A percentile compares a stretch with the other conserved stretches of the same genome.
phyloP scores from a whole-genome alignment of 2,113 vertebrate genomes.

The Gymnobelideus leadbeateri region DNA sequence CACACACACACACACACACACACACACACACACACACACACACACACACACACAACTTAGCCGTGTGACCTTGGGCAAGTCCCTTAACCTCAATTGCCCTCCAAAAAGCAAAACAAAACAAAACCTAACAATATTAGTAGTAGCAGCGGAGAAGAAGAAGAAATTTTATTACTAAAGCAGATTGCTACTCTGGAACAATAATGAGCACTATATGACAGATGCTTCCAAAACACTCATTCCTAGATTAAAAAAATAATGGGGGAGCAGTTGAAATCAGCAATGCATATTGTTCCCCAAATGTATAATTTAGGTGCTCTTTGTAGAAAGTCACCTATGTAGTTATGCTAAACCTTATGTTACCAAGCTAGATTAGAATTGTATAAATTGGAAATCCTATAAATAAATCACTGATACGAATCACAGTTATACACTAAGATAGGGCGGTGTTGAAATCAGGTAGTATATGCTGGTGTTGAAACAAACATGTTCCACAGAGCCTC shows the following conservation, averaged over 20 bases:
- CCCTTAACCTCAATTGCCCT: too few species aligned
- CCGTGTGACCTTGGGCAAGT: too few species aligned
- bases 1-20: too few species aligned
- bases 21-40: too few species aligned
- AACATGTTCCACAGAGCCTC: too few species aligned
- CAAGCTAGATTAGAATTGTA: background rate
- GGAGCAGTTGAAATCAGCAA: background rate
- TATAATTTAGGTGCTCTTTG: background rate
- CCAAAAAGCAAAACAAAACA: too few species aligned
- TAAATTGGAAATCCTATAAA: background rate
- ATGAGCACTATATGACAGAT: background rate
- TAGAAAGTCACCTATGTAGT: background rate
- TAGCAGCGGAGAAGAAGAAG: too few species aligned
- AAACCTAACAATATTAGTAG: too few species aligned
- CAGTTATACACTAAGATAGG: background rate
- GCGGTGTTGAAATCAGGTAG: background rate
- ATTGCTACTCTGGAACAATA: background rate
- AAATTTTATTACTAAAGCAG: background rate
- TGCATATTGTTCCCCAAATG: background rate
- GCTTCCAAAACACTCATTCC: background rate
- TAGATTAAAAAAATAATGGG: background rate
- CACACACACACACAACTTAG: too few species aligned
- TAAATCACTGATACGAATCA: background rate
- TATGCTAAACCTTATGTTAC: background rate
- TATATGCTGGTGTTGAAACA: background rate